Base-by-base conservation (phyloP, 1,140 invertebrate genomes). In the Brachionus plicatilis region DNA sequence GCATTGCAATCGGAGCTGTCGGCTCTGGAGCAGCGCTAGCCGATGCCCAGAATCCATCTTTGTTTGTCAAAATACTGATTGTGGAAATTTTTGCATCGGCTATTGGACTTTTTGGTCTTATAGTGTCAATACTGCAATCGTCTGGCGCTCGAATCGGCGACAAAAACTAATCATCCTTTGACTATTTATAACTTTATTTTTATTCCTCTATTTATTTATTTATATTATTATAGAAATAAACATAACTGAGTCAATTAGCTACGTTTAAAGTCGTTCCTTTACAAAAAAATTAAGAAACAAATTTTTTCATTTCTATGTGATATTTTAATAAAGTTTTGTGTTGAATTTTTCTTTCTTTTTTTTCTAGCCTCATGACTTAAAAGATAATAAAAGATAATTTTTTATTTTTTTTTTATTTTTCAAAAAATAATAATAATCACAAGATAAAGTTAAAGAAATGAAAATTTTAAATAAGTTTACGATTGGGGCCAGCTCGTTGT, bases 71-170 rank as follows among this genome's bases (percentile, higher is more conserved):
- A 90, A 96, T 99, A 90, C 92, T 99, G 6, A 97, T 99, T 89
- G 94, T 99, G 66, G 96, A 99, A 91, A 99, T 98, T 89, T 99
- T 99, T 90, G 96, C 95, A 20, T 96, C 94, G 88, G 96, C 96
- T 86, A 98, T 99, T 90, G 96, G 96, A 88, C 92, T 99, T 0
- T 99, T 99, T 91, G 96, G 96, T 84, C 29, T 84, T 2, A 84
- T 84, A 20, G 83, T 84, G 4, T 84, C 83, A 7, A 84, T 84
- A 37, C 33, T 84, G 9, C 83, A 84, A 45, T 66, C 60, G 0
- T 68, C 82, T 17, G 82, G 82, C 27, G 78, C 50, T 45, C 11
- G 24, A 37, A 65, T 82, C 17, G 29, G 60, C 4, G 60, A 82
- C 17, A 82, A 82, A 45, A 82, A 82, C 20, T 82, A 82, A 45